Base-by-base conservation (phyloP, 2,113 vertebrate genomes). In the Chitala chitala region DNA sequence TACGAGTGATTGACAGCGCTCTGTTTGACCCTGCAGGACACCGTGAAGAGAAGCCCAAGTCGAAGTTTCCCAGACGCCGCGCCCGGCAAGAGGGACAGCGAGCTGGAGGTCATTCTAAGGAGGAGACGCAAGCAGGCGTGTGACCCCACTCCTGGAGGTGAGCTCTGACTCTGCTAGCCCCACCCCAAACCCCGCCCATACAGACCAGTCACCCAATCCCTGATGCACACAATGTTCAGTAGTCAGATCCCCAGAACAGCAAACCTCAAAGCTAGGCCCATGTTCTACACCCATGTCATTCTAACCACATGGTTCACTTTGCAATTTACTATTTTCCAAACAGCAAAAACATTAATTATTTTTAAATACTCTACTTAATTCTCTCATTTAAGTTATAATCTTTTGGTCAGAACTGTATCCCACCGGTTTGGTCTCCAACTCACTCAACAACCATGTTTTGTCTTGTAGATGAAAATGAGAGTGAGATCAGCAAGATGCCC, bases 51-150 rank as follows among this genome's bases (percentile, higher is more conserved):
- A 71, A 92, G 91, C 78, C 91, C 90, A 26, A 92, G 91, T 55
- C 83, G 90, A 53, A 83, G 90, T 1, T 90, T 90, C 8, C 90
- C 90, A 76, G 91, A 92, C 44, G 71, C 80, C 0, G 74, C 69
- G 3, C 86, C 85, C 0, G 78, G 81, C 1, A 92, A 91, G 84
- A 91, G 89, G 78, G 90, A 92, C 86, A 91, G 84, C 40, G 91
- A 92, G 83, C 85, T 92, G 84, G 91, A 92, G 70, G 87, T 91
- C 26, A 91, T 92, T 80, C 84, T 92, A 51, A 86, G 90, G 73
- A 88, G 91, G 61, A 72, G 91, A 31, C 88, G 91, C 69, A 92
- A 91, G 78, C 89, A 88, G 73, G 89, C 90, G 2, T 91, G 89
- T 51, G 89, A 89, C 61, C 76, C 87, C 0, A 78, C 78, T 1